Conservation (phyloP, 2,113 vertebrate species). For the Limnothrissa miodon region DNA sequence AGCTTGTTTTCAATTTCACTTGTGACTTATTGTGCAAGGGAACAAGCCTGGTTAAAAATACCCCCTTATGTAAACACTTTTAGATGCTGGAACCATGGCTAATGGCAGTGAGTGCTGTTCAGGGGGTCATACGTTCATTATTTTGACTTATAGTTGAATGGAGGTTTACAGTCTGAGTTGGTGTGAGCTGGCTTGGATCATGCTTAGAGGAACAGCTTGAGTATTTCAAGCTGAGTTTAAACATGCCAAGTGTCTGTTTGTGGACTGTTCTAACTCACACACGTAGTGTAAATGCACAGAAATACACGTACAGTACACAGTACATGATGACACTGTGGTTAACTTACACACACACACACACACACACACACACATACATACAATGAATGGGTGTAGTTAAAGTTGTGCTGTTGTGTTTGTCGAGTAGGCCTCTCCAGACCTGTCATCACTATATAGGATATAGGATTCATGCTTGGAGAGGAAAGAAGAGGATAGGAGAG, state of each 20-base stretch:
- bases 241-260: not conserved
- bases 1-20: not conserved
- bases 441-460: constrained; percentile 6
- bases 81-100: not conserved
- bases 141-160: not conserved
- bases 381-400: no score
- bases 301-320: not conserved
- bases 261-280: no score
- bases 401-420: not conserved
- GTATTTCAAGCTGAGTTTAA: not conserved
- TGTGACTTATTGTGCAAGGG: not conserved
- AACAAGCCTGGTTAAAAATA: not conserved
- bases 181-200: not conserved
- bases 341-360: not conserved
- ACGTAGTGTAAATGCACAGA: no score
- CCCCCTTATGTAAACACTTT: not conserved
- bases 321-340: not conserved
- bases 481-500: not conserved
- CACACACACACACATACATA: not conserved
- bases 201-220: not conserved
- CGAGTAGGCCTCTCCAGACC: not conserved
- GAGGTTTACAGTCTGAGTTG: not conserved
- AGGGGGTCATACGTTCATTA: not conserved
- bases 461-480: not conserved
- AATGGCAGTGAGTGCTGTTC: not conserved